These are phyloP conservation scores for Rutpela maculata DNA, from an alignment of 2,888 invertebrate species.

Conservation along the genomic window DNA sequence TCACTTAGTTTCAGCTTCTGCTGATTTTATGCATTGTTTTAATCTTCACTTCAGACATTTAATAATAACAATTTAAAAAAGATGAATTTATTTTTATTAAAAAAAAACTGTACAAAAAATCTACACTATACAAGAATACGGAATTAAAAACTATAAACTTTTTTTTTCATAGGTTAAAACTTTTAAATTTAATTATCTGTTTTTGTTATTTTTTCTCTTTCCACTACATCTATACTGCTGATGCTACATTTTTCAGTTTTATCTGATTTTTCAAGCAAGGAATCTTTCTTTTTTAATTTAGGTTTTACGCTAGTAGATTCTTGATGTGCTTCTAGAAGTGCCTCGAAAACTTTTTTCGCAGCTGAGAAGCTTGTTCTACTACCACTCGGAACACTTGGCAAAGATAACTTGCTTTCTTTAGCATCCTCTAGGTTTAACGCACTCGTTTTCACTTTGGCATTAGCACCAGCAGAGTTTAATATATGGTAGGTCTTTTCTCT, in stretches of 20 bases:
- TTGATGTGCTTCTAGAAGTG: conserved; percentile 53
- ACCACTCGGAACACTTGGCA: background rate
- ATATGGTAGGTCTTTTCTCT: conserved; percentile 63
- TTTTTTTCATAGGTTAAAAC: background rate
- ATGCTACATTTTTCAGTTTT: conserved; percentile 32
- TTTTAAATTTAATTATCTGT: background rate
- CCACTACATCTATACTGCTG: background rate
- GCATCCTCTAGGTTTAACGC: background rate
- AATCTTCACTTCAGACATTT: background rate
- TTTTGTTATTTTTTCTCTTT: background rate
- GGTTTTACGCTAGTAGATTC: conserved; percentile 38
- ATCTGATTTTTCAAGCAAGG: conserved; percentile 22
- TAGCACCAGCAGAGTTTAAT: conserved; percentile 52
- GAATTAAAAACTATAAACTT: conserved; percentile 18
- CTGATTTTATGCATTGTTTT: background rate
- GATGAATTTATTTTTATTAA: conserved; percentile 32
- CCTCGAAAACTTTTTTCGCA: conserved; percentile 65
- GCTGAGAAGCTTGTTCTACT: conserved; percentile 62
- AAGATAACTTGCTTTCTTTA: background rate
- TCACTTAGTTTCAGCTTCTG: background rate
- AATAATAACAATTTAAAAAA: background rate
- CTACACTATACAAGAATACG: conserved; percentile 26
- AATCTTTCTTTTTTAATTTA: conserved; percentile 17
- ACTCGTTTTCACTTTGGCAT: conserved; percentile 27
- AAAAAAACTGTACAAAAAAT: conserved; percentile 41